Percentiles rank a stretch among this genome's conserved stretches.
These are phyloP conservation scores for Cenopis cana DNA, from an alignment of 2,888 invertebrate species.

Conservation along the genomic window DNA sequence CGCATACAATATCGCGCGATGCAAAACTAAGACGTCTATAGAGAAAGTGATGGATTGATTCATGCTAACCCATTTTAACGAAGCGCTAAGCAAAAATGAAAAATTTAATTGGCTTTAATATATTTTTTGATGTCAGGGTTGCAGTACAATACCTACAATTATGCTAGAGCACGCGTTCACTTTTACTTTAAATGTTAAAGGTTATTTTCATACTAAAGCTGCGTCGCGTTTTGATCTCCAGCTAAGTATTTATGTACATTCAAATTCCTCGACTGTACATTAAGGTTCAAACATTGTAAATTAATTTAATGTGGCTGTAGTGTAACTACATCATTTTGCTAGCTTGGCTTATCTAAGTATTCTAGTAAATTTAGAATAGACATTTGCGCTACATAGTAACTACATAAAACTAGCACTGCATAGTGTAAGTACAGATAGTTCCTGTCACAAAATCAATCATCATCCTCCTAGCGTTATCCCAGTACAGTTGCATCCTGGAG, in stretches of 20 bases:
- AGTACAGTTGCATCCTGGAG: too few species aligned
- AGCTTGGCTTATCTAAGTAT: background rate
- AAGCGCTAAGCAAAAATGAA: background rate
- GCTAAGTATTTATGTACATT: too few species aligned
- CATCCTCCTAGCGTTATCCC: too few species aligned
- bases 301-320: background rate
- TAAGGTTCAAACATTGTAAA: too few species aligned
- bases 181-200: constrained; percentile 19
- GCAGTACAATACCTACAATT: constrained; percentile 7
- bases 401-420: too few species aligned
- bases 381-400: too few species aligned
- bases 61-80: constrained; percentile 4
- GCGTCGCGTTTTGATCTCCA: background rate
- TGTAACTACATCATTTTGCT: background rate
- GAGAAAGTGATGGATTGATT: constrained; percentile 40
- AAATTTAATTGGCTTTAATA: constrained; percentile 6
- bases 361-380: background rate
- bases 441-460: too few species aligned
- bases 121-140: constrained; percentile 16
- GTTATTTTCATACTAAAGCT: background rate
- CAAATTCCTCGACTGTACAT: too few species aligned
- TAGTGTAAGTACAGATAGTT: too few species aligned
- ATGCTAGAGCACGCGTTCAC: background rate
- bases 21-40: constrained; percentile 28
- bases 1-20: constrained; percentile 34